A percentile compares a stretch with the other conserved stretches of the same genome.
phyloP scores from a whole-genome alignment of 2,888 invertebrate genomes.

The Melinopterus prodromus region DNA sequence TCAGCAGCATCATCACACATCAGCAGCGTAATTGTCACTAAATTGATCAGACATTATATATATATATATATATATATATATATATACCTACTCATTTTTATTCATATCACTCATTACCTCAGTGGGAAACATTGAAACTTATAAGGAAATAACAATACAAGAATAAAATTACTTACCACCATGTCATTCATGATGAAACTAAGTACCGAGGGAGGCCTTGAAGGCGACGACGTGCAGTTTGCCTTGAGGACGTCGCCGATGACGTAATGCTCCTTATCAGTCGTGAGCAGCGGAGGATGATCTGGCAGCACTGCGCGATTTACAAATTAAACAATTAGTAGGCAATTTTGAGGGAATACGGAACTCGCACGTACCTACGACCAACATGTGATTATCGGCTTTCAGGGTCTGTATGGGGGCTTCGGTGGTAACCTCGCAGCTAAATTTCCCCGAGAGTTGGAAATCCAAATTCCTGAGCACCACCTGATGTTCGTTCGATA shows the following conservation, averaged over 20 bases:
- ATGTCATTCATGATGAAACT: conserved; percentile 81
- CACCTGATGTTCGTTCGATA: conserved; percentile 80
- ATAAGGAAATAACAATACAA: not conserved
- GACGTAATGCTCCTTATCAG: conserved; percentile 78
- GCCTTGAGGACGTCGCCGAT: conserved; percentile 77
- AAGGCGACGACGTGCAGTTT: conserved; percentile 84
- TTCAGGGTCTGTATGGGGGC: conserved; percentile 77
- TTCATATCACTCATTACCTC: too few relatives aligned
- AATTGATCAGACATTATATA: too few relatives aligned
- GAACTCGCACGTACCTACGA: conserved; percentile 71
- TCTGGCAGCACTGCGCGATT: conserved; percentile 74
- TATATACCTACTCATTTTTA: too few relatives aligned
- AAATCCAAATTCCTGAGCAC: conserved; percentile 75
- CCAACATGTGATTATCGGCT: conserved; percentile 73
- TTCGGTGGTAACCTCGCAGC: conserved; percentile 83
- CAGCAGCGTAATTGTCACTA: too few relatives aligned
- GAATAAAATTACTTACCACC: conserved; percentile 68
- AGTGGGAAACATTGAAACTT: too few relatives aligned
- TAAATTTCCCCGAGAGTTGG: conserved; percentile 78
- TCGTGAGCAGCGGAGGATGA: conserved; percentile 70
- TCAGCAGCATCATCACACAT: too few relatives aligned
- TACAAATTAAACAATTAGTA: conserved; percentile 22
- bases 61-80: too few relatives aligned
- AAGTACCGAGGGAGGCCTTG: conserved; percentile 76
- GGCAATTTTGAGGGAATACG: conserved; percentile 12